Percentiles rank a stretch among this genome's conserved stretches.
Conservation (phyloP, 2,888 invertebrate genomes). For the Acrobasis consociella region DNA sequence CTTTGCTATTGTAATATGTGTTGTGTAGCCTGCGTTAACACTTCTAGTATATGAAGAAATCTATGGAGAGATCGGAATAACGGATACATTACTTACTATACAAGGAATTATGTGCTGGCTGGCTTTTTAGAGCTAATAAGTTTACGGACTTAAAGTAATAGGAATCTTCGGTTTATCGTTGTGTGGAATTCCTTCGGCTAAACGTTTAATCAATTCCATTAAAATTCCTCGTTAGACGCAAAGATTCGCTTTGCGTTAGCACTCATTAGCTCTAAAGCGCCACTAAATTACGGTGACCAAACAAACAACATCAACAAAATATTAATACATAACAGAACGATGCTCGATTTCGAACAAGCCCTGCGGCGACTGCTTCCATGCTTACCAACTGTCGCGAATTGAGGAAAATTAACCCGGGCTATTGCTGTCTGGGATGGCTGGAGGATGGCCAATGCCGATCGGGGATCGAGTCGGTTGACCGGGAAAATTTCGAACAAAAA, state of each 20-base stretch:
- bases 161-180: constrained; percentile 6
- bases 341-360: constrained; percentile 76
- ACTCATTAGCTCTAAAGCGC: constrained; percentile 62
- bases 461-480: constrained; percentile 40
- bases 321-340: constrained; percentile 74
- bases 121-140: constrained; percentile 65
- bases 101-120: constrained; percentile 62
- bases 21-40: constrained; percentile 76
- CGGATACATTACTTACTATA: constrained; percentile 79
- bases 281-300: constrained; percentile 62
- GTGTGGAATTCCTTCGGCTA: constrained; percentile 22
- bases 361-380: constrained; percentile 74
- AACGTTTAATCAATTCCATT: constrained; percentile 61
- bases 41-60: constrained; percentile 73
- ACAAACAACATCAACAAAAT: constrained; percentile 78
- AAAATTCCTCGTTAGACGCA: constrained; percentile 29
- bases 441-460: constrained; percentile 37
- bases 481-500: constrained; percentile 64
- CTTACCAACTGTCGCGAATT: constrained; percentile 52
- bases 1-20: constrained; percentile 81
- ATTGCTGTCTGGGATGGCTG: constrained; percentile 66
- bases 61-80: constrained; percentile 79
- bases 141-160: constrained; percentile 19
- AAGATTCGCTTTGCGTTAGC: background rate
- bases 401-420: constrained; percentile 74